Evolutionary conservation across 2,113 vertebrate genomes (phyloP).

Genomic region (Hemichromis elongatus): DNA sequence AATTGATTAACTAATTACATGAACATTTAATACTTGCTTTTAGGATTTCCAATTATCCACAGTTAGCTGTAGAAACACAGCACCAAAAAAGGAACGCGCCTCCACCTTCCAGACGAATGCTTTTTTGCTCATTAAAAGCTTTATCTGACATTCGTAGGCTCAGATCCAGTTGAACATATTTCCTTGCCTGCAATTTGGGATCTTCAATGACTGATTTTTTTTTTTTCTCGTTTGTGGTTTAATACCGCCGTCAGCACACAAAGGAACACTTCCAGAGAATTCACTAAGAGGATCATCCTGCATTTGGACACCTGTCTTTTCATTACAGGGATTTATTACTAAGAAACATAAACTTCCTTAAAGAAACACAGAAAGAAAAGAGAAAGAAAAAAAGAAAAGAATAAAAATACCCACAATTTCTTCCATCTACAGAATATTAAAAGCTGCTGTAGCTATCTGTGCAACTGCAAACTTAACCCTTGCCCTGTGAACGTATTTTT

Average conservation of each 20-base stretch:
- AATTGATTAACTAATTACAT: conserved; percentile 72
- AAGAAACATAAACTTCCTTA: conserved; percentile 27
- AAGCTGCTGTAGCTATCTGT: conserved; percentile 53
- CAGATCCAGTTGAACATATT: conserved; percentile 12
- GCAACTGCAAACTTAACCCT: conserved; percentile 67
- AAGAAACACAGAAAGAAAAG: background rate
- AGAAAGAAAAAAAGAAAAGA: background rate
- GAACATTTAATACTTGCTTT: conserved; percentile 59
- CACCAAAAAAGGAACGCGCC: conserved; percentile 10
- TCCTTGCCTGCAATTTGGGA: conserved; percentile 21
- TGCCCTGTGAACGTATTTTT: conserved; percentile 49
- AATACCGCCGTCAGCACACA: conserved; percentile 28
- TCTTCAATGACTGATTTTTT: conserved; percentile 43
- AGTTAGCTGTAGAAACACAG: background rate
- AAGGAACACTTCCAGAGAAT: conserved; percentile 37
- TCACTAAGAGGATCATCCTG: conserved; percentile 50
- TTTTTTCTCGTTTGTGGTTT: conserved; percentile 20
- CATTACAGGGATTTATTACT: conserved; percentile 49
- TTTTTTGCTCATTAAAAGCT: conserved; percentile 18
- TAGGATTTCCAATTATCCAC: conserved; percentile 61
- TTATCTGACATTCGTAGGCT: conserved; percentile 21
- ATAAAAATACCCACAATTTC: background rate
- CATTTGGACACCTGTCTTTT: conserved; percentile 62
- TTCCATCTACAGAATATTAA: conserved; percentile 10
- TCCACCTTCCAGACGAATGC: background rate